phyloP scores from a whole-genome alignment of 2,113 vertebrate genomes.

The Falcunculus frontatus region DNA sequence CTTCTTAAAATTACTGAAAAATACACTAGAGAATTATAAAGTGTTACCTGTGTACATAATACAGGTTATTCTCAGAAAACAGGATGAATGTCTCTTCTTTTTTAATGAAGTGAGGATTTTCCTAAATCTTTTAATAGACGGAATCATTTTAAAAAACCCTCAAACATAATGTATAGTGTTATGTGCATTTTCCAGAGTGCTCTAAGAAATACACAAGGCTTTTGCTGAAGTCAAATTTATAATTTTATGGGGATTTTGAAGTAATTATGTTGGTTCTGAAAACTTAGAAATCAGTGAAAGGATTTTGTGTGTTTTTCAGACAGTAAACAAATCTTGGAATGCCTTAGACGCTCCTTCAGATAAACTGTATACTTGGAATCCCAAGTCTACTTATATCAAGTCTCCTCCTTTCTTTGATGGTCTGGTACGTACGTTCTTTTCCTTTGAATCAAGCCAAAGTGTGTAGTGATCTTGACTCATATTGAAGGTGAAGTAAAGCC shows the following conservation, averaged over 20 bases:
- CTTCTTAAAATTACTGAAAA: neutral
- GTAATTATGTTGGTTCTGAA: neutral
- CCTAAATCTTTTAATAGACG: neutral
- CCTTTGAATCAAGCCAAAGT: neutral
- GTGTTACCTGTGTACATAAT: neutral
- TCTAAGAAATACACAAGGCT: neutral
- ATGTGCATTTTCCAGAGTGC: neutral
- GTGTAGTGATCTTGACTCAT: neutral
- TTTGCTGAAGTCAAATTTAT: neutral
- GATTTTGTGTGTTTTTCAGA: slow-evolving; percentile 69
- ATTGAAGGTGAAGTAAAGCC: neutral
- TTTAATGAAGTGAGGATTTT: neutral
- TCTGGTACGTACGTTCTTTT: slow-evolving; percentile 77
- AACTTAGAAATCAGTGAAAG: neutral
- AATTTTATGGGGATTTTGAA: neutral
- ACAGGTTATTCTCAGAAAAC: neutral
- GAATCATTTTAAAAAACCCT: accelerated
- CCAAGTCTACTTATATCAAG: slow-evolving; percentile 95
- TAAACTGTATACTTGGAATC: slow-evolving; percentile 89
- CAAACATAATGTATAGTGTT: neutral
- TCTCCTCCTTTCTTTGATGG: slow-evolving; percentile 94
- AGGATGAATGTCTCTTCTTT: neutral
- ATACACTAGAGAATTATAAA: neutral
- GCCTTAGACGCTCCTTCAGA: slow-evolving; percentile 84
- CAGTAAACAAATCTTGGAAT: slow-evolving; percentile 93